Evolutionary conservation across 92 coral and sea anemone genomes (phyloP).

Genomic region (Chrysogorgia sp.): DNA sequence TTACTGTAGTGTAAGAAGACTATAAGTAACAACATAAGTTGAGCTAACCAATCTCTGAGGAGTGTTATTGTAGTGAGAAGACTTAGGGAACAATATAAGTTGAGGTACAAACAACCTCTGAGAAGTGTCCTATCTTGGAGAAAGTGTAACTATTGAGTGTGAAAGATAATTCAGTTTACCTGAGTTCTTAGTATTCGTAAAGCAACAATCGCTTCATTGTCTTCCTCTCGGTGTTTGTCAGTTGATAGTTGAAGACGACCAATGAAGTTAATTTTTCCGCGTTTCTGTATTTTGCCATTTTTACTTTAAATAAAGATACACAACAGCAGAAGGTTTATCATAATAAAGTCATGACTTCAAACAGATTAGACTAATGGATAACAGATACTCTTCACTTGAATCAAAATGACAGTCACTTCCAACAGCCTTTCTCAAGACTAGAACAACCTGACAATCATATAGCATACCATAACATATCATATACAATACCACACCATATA

Average conservation of each 20-base stretch:
- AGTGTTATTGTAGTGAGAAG: too few species aligned
- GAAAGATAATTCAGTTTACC: conserved; percentile 43
- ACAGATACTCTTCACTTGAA: too few species aligned
- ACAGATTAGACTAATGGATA: too few species aligned
- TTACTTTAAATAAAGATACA: conserved; percentile 57
- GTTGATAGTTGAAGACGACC: conserved; percentile 95
- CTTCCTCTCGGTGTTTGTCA: conserved; percentile 90
- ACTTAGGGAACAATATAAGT: too few species aligned
- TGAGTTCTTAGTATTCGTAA: conserved; percentile 88
- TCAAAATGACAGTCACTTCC: not conserved
- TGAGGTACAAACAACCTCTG: too few species aligned
- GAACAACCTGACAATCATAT: not conserved
- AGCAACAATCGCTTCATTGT: conserved; percentile 94
- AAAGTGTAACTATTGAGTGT: not conserved
- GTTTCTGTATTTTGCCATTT: conserved; percentile 91
- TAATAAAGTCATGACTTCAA: not conserved
- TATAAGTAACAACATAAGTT: too few species aligned
- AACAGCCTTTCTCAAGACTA: not conserved
- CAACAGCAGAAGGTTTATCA: not conserved
- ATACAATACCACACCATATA: conserved; percentile 6
- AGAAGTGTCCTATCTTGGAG: too few species aligned
- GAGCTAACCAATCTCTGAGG: too few species aligned
- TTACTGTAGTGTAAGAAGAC: too few species aligned
- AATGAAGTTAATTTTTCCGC: conserved; percentile 95
- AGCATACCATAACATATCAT: not conserved